Percentiles rank a stretch among this genome's conserved stretches.
Conservation (phyloP, 1,140 invertebrate genomes). For the Zaprionus camerounensis region DNA sequence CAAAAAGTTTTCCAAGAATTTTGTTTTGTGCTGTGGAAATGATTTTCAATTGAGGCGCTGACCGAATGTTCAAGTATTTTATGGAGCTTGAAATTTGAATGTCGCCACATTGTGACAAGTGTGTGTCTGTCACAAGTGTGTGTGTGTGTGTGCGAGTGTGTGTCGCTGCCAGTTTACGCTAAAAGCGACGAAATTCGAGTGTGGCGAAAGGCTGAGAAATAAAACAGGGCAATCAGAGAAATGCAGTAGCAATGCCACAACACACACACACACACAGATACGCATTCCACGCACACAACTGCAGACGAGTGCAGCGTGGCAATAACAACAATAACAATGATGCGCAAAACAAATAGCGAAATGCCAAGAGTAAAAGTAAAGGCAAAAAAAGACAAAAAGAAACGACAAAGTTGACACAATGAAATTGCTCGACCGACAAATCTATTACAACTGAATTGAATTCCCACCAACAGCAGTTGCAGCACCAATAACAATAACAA, state of each 20-base stretch:
- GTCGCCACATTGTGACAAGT: constrained; percentile 33
- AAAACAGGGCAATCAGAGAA: constrained; percentile 20
- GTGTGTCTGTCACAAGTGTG: background rate
- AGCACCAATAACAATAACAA: background rate
- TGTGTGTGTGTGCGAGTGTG: constrained; percentile 1
- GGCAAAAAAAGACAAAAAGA: background rate
- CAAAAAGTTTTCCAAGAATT: constrained; percentile 22
- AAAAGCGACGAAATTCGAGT: constrained; percentile 38
- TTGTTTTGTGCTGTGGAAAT: constrained; percentile 18
- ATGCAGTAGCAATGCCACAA: background rate
- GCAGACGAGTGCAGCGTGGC: background rate
- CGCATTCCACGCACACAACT: constrained; percentile 15
- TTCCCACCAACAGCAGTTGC: background rate
- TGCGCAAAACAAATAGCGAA: constrained; percentile 10
- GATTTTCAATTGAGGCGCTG: constrained; percentile 26
- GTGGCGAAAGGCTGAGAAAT: constrained; percentile 18
- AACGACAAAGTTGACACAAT: constrained; percentile 2
- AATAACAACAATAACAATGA: background rate
- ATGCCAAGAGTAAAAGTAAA: constrained; percentile 3
- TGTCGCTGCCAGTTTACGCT: constrained; percentile 28
- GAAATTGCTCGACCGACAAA: background rate
- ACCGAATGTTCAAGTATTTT: constrained; percentile 22
- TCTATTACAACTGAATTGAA: constrained; percentile 6
- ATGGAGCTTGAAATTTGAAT: constrained; percentile 46
- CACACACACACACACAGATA: background rate